Evolutionary conservation across 2,888 invertebrate genomes (phyloP), one percentile per base, ranked within the genome.

Genomic region (Gortyna flavago): DNA sequence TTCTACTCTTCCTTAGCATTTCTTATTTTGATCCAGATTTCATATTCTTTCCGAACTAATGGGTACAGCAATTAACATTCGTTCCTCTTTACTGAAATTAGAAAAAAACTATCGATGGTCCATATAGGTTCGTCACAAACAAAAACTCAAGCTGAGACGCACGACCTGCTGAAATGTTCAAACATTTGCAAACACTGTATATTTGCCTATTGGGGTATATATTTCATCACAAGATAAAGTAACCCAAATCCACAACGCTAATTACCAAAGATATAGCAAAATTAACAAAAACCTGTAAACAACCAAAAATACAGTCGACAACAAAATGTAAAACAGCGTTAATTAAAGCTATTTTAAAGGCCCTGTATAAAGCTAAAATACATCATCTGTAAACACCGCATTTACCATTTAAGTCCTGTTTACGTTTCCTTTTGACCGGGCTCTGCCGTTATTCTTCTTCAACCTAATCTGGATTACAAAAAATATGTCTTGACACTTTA

Each of bases 391-490:
- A 75, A 83, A 80, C 69, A 48, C 69, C 71, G 77, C 79, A 62
- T 88, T 87, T 87, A 88, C 85, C 79, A 86, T 83, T 81, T 85
- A 85, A 87, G 77, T 77, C 78, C 81, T 91, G 90, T 90, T 91
- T 91, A 89, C 89, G 88, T 91, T 93, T 93, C 88, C 91, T 90
- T 92, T 91, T 90, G 91, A 90, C 90, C 91, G 85, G 83, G 83
- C 87, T 68, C 81, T 77, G 87, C 88, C 92, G 92, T 93, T 92
- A 92, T 91, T 93, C 92, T 93, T 92, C 91, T 87, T 93, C 91
- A 91, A 90, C 83, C 88, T 93, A 93, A 93, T 93, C 93, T 93
- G 91, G 91, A 91, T 91, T 90, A 90, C 90, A 93, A 93, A 92
- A 93, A 92, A 92, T 89, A 90, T 89, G 89, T 89, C 91, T 90